Conservation (phyloP, 2,797 vertebrate genomes). For the Danio tinwini region DNA sequence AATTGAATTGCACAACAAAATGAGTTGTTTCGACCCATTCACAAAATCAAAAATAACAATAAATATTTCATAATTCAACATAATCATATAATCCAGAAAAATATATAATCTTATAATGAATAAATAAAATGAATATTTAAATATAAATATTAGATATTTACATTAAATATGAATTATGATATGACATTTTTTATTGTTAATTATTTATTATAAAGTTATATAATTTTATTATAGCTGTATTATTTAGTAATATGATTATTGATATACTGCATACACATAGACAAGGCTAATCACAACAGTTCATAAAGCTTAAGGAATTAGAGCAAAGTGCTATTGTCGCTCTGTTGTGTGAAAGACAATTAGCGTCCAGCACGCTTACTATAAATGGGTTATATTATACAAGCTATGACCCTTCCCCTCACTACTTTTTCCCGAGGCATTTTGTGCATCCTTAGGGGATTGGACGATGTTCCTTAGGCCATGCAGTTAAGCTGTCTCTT, state of each 20-base stretch:
- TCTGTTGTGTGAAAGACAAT: constrained; percentile 5
- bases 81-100: no score
- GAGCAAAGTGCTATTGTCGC: neutral
- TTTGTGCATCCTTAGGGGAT: constrained; percentile 64
- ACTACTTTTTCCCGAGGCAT: constrained; percentile 58
- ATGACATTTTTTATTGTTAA: no score
- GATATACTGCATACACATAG: neutral
- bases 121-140: neutral
- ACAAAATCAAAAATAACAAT: no score
- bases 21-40: no score
- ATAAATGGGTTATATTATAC: constrained; percentile 3
- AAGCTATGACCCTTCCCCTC: constrained; percentile 15
- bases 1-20: no score
- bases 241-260: no score
- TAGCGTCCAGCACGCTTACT: neutral
- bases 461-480: constrained; percentile 67
- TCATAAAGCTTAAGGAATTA: neutral
- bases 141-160: neutral
- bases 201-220: no score
- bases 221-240: no score
- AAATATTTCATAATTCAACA: no score
- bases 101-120: no score
- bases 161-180: no score
- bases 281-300: neutral
- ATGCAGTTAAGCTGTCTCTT: constrained; percentile 76